Conservation (phyloP, 2,888 invertebrate genomes). For the Sminthurides aquaticus region DNA sequence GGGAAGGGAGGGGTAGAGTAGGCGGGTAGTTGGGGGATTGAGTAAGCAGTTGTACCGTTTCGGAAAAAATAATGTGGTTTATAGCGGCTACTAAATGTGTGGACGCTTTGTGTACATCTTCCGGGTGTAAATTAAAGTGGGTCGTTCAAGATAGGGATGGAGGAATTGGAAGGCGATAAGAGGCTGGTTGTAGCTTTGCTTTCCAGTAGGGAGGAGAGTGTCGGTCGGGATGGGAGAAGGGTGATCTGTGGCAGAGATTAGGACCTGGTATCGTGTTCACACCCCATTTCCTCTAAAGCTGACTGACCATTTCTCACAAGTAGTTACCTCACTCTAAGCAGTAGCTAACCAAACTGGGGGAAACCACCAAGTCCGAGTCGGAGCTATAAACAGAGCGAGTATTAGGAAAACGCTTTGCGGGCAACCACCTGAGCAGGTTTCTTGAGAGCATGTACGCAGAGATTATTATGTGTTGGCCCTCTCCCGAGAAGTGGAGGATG, state of each 20-base stretch:
- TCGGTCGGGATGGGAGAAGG: slow-evolving; percentile 5
- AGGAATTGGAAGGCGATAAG: background rate
- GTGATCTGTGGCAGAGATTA: slow-evolving; percentile 21
- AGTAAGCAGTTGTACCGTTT: background rate
- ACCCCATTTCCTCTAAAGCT: slow-evolving; percentile 38
- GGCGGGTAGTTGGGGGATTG: background rate
- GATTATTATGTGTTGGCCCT: background rate
- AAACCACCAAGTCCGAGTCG: too few species aligned
- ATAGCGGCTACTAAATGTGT: background rate
- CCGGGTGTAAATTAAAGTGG: background rate
- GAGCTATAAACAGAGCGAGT: too few species aligned
- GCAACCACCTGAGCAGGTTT: background rate
- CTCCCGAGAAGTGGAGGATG: background rate
- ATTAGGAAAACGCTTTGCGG: too few species aligned
- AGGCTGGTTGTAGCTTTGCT: background rate
- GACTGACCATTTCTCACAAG: background rate
- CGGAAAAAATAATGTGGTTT: background rate
- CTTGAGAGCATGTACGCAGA: too few species aligned
- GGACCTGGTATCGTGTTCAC: slow-evolving; percentile 43
- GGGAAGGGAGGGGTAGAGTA: background rate
- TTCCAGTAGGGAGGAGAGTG: too few species aligned
- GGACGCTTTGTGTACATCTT: background rate
- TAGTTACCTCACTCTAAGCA: background rate
- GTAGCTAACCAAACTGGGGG: too few species aligned
- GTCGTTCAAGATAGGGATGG: slow-evolving; percentile 1